Base-by-base conservation (phyloP, 1,140 invertebrate species). In the Procambarus virginalis region DNA sequence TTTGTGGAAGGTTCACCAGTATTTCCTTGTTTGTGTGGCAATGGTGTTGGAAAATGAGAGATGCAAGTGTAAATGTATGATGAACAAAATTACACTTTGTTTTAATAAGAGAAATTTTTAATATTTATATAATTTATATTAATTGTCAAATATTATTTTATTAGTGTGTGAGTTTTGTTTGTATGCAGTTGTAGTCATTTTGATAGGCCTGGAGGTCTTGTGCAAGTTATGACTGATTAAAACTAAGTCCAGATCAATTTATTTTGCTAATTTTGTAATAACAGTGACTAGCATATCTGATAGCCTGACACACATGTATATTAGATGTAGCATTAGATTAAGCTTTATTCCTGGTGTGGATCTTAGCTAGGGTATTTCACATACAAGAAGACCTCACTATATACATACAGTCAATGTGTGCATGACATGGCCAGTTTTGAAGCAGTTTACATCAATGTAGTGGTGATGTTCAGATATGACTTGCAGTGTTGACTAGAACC, bases 221-320 rank as follows among this genome's bases (percentile, higher is more conserved):
- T 64, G 68, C 5, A 70, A 22, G 17, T 70, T 70, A 22, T 70
- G 22, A 6, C 4, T 70, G n/a, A 70, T 70, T 64, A 64, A 14
- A 64, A 64, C 60, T 12, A 64, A 64, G 60, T 64, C 60, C 60
- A 64, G 60, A 64, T 64, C 9, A 64, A 64, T 64, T 64, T 64
- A 64, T 64, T 70, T 70, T 22, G 68, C 68, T 70, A 34, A 70
- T 70, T 70, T 70, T 70, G 68, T 34, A 22, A 34, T 70, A 70
- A 70, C 4, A 68, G 10, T 20, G 4, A 6, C 4, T 70, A 10
- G 4, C 68, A 22, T 70, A 70, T 70, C 68, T 70, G 22, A 34
- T 70, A 22, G 68, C 68, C 68, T 70, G n/a, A 70, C 68, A 70
- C 22, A n/a, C 22, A 70, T 70, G 60, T 70, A 22, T 70, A 70